Conservation (phyloP, 2,113 vertebrate species). For the Aix galericulata region DNA sequence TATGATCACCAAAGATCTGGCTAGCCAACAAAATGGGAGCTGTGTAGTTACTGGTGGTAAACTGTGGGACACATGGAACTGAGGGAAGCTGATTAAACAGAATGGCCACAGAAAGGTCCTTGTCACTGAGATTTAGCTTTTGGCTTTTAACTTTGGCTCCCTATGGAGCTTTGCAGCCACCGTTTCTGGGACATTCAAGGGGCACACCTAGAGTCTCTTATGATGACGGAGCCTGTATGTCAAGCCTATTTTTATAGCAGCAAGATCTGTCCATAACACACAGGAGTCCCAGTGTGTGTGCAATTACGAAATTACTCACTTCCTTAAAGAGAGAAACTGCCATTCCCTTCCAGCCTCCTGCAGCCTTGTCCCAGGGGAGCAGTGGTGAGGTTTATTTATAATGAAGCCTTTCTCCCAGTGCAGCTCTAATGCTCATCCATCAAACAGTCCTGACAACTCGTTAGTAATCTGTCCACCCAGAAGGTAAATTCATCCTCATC, state of each 20-base stretch:
- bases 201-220: not conserved
- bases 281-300: not conserved
- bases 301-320: not conserved
- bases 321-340: not conserved
- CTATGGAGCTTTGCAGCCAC: not conserved
- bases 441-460: not conserved
- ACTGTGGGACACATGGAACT: not conserved
- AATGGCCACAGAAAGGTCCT: not conserved
- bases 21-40: not conserved
- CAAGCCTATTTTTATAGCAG: not conserved
- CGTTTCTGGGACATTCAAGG: no score
- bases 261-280: not conserved
- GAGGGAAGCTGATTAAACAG: not conserved
- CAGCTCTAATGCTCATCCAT: not conserved
- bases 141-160: no score
- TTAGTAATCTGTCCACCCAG: not conserved
- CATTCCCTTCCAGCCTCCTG: not conserved
- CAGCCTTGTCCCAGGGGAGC: not conserved
- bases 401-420: not conserved
- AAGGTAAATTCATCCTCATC: not conserved
- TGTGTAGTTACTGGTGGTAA: not conserved
- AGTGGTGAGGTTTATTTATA: not conserved
- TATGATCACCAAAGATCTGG: not conserved
- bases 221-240: not conserved
- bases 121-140: not conserved